Conservation (phyloP, 2,888 invertebrate species). For the Dryadula phaetusa region DNA sequence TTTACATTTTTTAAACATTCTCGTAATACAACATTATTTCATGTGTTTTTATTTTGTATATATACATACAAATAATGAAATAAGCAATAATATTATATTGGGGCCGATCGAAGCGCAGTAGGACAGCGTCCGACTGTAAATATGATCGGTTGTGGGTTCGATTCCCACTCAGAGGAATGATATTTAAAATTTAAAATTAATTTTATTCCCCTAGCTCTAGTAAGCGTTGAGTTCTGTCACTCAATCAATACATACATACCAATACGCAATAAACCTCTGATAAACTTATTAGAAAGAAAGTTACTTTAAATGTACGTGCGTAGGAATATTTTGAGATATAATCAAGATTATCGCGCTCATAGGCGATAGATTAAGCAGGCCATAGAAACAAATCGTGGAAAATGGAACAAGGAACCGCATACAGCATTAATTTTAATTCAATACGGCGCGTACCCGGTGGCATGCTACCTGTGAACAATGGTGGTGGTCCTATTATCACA, state of each 20-base stretch:
- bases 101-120: too few species aligned
- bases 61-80: too few species aligned
- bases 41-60: background rate
- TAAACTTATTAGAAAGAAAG: constrained; percentile 12
- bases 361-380: constrained; percentile 48
- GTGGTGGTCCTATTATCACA: constrained; percentile 63
- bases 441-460: constrained; percentile 56
- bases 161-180: too few species aligned
- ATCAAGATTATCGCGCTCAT: constrained; percentile 32
- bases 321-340: constrained; percentile 30
- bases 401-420: constrained; percentile 62
- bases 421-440: constrained; percentile 65
- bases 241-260: too few species aligned
- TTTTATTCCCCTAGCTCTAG: too few species aligned
- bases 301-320: constrained; percentile 6
- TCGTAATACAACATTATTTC: background rate
- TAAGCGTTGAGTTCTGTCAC: too few species aligned
- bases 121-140: too few species aligned
- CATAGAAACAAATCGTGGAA: constrained; percentile 53
- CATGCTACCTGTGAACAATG: constrained; percentile 65
- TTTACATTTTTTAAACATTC: background rate
- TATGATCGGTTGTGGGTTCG: too few species aligned
- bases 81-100: too few species aligned
- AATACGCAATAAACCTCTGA: constrained; percentile 18
- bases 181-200: too few species aligned